A percentile compares a stretch with the other conserved stretches of the same genome.
These are phyloP conservation scores for Rallus limicola DNA, from an alignment of 2,113 vertebrate genomes.

Conservation along the genomic window DNA sequence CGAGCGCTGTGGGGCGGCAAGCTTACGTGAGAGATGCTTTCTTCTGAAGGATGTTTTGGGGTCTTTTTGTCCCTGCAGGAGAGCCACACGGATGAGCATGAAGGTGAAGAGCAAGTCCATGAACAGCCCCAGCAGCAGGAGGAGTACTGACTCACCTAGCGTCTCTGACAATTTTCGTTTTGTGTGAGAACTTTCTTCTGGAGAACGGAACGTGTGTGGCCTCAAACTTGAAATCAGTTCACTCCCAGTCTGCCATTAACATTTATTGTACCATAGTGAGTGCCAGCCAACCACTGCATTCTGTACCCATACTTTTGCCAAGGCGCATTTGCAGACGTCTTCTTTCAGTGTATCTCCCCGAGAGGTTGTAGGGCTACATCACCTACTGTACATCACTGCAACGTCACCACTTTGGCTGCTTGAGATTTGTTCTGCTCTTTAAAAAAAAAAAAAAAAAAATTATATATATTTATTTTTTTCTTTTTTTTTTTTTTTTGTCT, in stretches of 20 bases:
- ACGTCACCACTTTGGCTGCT: constrained; percentile 81
- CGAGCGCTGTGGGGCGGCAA: rapidly evolving
- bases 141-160: constrained; percentile 89
- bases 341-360: constrained; percentile 77
- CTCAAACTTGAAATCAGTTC: constrained; percentile 82
- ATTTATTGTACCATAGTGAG: constrained; percentile 80
- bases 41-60: not conserved
- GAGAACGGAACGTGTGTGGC: constrained; percentile 86
- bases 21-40: not conserved
- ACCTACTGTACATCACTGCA: constrained; percentile 76
- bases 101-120: constrained; percentile 83
- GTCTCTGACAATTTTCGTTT: constrained; percentile 77
- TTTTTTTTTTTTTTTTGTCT: constrained; percentile 70
- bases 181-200: constrained; percentile 86
- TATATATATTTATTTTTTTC: constrained; percentile 72
- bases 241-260: constrained; percentile 77
- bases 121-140: constrained; percentile 90
- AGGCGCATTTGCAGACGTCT: constrained; percentile 78
- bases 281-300: constrained; percentile 83
- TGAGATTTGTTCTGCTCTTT: constrained; percentile 81
- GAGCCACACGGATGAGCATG: constrained; percentile 87
- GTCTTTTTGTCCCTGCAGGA: constrained; percentile 78
- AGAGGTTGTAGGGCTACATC: constrained; percentile 78
- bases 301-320: constrained; percentile 79
- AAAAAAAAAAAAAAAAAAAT: constrained; percentile 37